Evolutionary conservation across 1,140 invertebrate species (phyloP).

Genomic region (Atopsyche davidsoni): DNA sequence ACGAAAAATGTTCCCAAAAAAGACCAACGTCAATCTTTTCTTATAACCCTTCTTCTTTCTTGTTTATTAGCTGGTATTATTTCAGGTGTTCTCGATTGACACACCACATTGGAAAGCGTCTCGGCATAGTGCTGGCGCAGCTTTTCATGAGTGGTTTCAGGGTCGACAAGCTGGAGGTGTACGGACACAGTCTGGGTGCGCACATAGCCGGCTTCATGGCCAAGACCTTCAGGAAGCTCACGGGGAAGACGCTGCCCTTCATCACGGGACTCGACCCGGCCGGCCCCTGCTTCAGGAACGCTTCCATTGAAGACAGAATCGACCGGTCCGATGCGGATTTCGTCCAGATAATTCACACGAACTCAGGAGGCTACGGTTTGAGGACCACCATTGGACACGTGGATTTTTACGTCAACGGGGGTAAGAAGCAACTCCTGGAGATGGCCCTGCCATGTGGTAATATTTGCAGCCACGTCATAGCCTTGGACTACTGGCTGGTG

Average conservation of each 20-base stretch:
- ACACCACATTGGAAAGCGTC: constrained; percentile 1
- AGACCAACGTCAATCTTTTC: too few relatives aligned
- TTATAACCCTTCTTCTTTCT: too few relatives aligned
- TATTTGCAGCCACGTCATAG: constrained; percentile 6
- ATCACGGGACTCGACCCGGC: constrained; percentile 15
- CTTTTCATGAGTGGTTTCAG: neutral
- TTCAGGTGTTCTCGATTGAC: constrained; percentile 2
- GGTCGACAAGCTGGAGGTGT: constrained; percentile 12
- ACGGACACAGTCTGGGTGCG: constrained; percentile 10
- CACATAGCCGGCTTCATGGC: constrained; percentile 6
- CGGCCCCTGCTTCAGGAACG: constrained; percentile 14
- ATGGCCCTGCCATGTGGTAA: neutral
- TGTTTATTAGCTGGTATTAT: too few relatives aligned
- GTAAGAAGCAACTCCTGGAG: constrained; percentile 7
- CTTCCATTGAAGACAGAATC: constrained; percentile 17
- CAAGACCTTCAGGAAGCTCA: constrained; percentile 11
- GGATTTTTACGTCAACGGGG: constrained; percentile 18
- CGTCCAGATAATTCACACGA: constrained; percentile 20
- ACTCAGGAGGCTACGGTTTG: constrained; percentile 2
- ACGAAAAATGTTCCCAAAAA: too few relatives aligned
- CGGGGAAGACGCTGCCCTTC: constrained; percentile 1
- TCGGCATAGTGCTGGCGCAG: constrained; percentile 10
- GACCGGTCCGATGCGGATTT: constrained; percentile 36
- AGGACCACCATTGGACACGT: constrained; percentile 11
- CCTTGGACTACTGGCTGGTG: neutral